phyloP scores from a whole-genome alignment of 2,797 vertebrate genomes.

The Leuciscus waleckii region DNA sequence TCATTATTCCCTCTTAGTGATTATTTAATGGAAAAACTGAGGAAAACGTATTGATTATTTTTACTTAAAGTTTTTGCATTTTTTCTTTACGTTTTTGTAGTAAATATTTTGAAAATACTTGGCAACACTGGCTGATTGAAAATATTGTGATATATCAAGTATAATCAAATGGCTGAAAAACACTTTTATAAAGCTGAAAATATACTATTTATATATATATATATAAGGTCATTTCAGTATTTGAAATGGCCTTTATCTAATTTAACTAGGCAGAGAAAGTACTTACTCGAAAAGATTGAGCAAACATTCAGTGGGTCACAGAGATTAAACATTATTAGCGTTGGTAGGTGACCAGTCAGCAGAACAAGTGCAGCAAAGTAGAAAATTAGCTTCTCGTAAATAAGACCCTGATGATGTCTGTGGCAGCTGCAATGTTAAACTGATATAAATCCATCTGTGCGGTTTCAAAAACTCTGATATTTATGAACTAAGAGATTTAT shows the following conservation, averaged over 20 bases:
- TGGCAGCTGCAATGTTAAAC: neutral
- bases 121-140: neutral
- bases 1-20: neutral
- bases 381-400: conserved; percentile 15
- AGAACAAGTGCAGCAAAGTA: neutral
- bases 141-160: neutral
- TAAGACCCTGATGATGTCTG: conserved; percentile 3
- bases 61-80: neutral
- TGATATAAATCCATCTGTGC: neutral
- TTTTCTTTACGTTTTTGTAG: neutral
- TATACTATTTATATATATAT: neutral
- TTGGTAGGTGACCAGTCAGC: neutral
- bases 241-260: neutral
- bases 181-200: neutral
- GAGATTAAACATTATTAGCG: conserved; percentile 20
- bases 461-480: conserved; percentile 2
- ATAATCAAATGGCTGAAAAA: neutral
- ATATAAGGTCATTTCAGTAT: neutral
- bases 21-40: neutral
- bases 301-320: neutral
- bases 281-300: neutral
- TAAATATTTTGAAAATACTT: neutral
- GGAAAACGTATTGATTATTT: neutral
- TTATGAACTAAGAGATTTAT: neutral
- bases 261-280: neutral